Percentiles rank a stretch among this genome's conserved stretches.
phyloP scores from a whole-genome alignment of 2,797 vertebrate species.

The Linurgus olivaceus region DNA sequence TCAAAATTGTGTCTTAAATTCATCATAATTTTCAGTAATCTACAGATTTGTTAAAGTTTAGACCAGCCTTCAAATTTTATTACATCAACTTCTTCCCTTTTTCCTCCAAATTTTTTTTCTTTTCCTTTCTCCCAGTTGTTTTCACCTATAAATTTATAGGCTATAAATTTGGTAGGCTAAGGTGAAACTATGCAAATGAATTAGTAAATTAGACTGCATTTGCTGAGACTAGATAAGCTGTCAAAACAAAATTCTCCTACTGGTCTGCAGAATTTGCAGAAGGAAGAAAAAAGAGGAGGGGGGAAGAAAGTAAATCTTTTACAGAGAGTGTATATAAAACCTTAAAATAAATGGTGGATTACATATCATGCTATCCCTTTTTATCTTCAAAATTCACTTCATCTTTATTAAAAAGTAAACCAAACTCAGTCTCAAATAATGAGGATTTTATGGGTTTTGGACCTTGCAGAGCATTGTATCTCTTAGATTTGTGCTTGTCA shows the following conservation, averaged over 20 bases:
- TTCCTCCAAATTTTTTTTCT: background rate
- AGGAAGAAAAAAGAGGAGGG: fast-evolving
- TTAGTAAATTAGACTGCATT: background rate
- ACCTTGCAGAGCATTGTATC: background rate
- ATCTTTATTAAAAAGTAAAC: background rate
- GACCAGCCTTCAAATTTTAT: background rate
- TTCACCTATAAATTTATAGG: background rate
- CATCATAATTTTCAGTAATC: background rate
- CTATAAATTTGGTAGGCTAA: background rate
- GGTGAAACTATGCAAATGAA: background rate
- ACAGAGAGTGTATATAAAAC: background rate
- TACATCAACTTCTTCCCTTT: background rate
- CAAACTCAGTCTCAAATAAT: background rate
- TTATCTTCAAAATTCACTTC: background rate
- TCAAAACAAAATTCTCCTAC: background rate
- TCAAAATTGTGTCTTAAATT: background rate
- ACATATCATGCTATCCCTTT: background rate
- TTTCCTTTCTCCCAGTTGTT: background rate
- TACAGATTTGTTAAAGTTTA: background rate
- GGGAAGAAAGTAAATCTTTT: background rate
- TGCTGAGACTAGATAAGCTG: background rate
- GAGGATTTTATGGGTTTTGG: background rate
- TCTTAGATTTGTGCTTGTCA: background rate
- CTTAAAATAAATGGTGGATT: background rate
- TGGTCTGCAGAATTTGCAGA: background rate